Evolutionary conservation across 2,888 invertebrate species (phyloP), one percentile per base, ranked within the genome.

Genomic region (Andrena flavipes): DNA sequence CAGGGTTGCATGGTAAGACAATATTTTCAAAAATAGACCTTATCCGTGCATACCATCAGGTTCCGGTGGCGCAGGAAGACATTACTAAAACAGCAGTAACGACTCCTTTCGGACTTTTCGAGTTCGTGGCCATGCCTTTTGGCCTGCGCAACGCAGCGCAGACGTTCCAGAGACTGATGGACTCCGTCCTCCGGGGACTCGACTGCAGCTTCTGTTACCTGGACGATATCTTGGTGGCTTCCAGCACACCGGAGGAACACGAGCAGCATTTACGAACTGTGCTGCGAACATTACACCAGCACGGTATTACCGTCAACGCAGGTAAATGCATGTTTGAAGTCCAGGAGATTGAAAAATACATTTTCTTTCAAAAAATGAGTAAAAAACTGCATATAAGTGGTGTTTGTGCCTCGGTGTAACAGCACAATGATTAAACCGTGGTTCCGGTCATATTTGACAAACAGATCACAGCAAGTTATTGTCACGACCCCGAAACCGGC

Each of bases 41-140:
- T 0, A 73, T 74, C 0, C 56, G 76, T 0, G 82, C 84, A 0
- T 87, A 85, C 20, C 76, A 85, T 35, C 74, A 87, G 23, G 80
- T 85, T 30, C 79, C 85, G 1, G 64, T 86, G 4, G 75, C 72
- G 0, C 26, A 29, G 0, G 74, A 42, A 20, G 77, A 80, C 16
- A 68, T 80, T 0, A 10, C 26, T 1, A 74, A 74, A 8, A 80
- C 77, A 5, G 82, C 84, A 0, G 68, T 84, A 0, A 71, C 70
- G 8, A 76, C 76, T 0, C 90, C 90, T 0, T 90, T 89, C 42
- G 89, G 90, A 0, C 72, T 90, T 0, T 91, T 88, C 51, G 91
- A 92, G 72, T 90, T 80, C 29, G 26, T 74, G 3, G n/a, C n/a
- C n/a, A n/a, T n/a, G n/a, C n/a, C n/a, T n/a, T n/a, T n/a, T n/a